Evolutionary conservation across 2,888 invertebrate species (phyloP).

Genomic region (Helobdella robusta): DNA sequence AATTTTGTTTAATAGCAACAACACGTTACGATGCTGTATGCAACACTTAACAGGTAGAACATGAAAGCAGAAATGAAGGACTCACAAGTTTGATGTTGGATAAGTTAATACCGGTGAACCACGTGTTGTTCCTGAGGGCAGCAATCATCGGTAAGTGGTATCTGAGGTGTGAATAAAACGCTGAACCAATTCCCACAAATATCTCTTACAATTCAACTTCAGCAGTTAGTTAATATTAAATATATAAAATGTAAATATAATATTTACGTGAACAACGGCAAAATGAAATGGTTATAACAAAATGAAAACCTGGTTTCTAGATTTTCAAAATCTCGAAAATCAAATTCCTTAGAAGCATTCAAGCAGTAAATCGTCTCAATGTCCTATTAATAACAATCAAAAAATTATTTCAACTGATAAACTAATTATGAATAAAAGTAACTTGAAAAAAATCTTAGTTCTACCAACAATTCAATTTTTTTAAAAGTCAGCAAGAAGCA

Average conservation of each 20-base stretch:
- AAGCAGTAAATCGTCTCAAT: slow-evolving; percentile 6
- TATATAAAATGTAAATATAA: no score
- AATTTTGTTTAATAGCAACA: neutral
- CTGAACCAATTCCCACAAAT: neutral
- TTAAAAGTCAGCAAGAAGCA: neutral
- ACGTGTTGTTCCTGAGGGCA: slow-evolving; percentile 2
- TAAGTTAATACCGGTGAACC: slow-evolving; percentile 7
- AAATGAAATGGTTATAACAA: no score
- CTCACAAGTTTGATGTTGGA: slow-evolving; percentile 1
- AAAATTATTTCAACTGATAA: neutral
- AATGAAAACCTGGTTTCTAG: slow-evolving; percentile 4
- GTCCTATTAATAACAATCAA: slow-evolving; percentile 3
- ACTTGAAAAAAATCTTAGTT: neutral
- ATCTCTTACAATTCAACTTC: no score
- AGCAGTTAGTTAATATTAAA: no score
- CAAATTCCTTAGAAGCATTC: slow-evolving; percentile 3
- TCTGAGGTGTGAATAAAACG: neutral
- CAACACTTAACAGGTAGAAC: no score
- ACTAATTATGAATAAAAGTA: neutral
- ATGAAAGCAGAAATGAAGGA: no score
- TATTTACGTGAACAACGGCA: no score
- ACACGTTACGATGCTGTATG: neutral
- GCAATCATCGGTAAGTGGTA: slow-evolving; percentile 12
- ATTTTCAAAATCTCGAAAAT: slow-evolving; percentile 15
- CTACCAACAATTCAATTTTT: neutral